Conservation (phyloP, 2,113 vertebrate species). For the Pachyramphus minor region DNA sequence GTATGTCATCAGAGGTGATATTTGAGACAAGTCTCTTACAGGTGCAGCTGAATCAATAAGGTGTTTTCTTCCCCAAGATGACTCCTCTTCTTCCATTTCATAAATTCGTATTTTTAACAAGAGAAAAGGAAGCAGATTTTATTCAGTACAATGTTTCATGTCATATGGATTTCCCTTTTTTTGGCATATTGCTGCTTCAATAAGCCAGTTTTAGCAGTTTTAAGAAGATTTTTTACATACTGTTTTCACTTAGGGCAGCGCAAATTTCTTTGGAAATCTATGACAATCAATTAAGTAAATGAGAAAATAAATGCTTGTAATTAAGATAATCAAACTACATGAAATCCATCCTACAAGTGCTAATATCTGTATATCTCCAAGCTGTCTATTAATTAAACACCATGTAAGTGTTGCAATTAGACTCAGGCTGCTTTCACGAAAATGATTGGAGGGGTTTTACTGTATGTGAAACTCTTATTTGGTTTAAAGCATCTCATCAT, state of each 20-base stretch:
- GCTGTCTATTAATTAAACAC: constrained; percentile 75
- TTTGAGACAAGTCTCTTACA: constrained; percentile 18
- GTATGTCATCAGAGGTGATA: not conserved
- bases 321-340: constrained; percentile 73
- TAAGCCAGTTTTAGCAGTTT: not conserved
- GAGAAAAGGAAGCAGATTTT: constrained; percentile 39
- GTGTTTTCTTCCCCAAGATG: not conserved
- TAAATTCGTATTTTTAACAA: constrained; percentile 50
- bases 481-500: constrained; percentile 3
- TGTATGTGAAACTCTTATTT: not conserved
- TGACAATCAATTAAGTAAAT: constrained; percentile 77
- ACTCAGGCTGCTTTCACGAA: constrained; percentile 37
- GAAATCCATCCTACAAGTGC: constrained; percentile 61
- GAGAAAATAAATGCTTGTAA: constrained; percentile 75
- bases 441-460: constrained; percentile 5
- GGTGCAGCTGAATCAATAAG: constrained; percentile 54
- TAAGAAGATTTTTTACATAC: not conserved
- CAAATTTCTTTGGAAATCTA: constrained; percentile 65
- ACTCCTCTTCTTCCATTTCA: constrained; percentile 3
- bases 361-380: constrained; percentile 70
- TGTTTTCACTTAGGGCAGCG: constrained; percentile 50
- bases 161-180: not conserved
- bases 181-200: not conserved
- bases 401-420: constrained; percentile 71
- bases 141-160: constrained; percentile 13